Evolutionary conservation across 1,140 invertebrate species (phyloP), one percentile per base, ranked within the genome.

Genomic region (Hylaeus volcanicus): DNA sequence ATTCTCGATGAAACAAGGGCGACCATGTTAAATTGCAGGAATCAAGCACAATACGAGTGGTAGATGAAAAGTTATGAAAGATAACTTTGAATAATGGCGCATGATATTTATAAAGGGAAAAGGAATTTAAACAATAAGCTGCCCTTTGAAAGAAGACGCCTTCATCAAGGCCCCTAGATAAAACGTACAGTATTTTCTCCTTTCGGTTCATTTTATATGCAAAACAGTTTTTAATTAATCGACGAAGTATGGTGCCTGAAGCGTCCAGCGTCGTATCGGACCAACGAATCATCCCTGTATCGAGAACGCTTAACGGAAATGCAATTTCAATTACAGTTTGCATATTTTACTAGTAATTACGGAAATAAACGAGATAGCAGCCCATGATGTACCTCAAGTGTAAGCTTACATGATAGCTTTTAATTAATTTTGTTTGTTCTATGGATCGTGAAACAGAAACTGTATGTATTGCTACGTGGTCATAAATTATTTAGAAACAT

Each of bases 161-260:
- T 53, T 73, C 39, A 15, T 41, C 45, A 15, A 37, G 15, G 11
- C 12, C 39, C 14, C 68, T 66, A 55, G 55, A 48, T 69, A 60
- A 73, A 76, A 76, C 58, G 65, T 9, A 41, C n/a, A 48, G 58
- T 12, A 41, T 55, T 66, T 55, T 26, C 63, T 41, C 60, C 63
- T 82, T 68, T 45, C 55, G 5, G 43, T 82, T 73, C 71, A 75
- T 86, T 81, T 83, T 84, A 71, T 61, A 81, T 78, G 74, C 82
- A 87, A 87, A 87, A 87, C 82, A 73, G 56, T 87, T 85, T 84
- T 86, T 87, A 87, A 87, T 87, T 87, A 87, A 84, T 87, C 82
- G 41, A 61, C 55, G 51, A 84, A 87, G 75, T 79, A 79, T 84
- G 69, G 68, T 81, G 77, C 71, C 81, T 66, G 63, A 58, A 74